Percentiles rank a stretch among this genome's conserved stretches.
Conservation (phyloP, 2,888 invertebrate species). For the Drosophila leonis region DNA sequence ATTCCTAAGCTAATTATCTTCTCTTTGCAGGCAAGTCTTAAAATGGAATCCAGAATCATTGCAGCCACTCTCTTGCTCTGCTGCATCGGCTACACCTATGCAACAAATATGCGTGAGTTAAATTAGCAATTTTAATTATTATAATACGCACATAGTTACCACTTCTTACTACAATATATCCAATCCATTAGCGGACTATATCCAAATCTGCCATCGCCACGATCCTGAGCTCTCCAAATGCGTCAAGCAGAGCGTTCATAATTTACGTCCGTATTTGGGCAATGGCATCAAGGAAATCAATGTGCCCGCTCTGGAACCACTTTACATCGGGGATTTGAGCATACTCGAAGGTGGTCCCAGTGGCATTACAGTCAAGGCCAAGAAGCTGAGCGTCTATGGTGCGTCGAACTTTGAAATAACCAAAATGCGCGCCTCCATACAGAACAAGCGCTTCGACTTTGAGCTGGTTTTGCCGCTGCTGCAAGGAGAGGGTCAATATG, state of each 20-base stretch:
- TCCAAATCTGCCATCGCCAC: constrained; percentile 89
- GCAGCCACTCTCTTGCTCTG: constrained; percentile 46
- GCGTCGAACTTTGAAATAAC: constrained; percentile 88
- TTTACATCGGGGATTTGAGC: constrained; percentile 89
- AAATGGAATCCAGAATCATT: constrained; percentile 62
- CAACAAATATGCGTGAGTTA: constrained; percentile 76
- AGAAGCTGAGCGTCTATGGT: constrained; percentile 88
- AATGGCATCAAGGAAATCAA: constrained; percentile 89
- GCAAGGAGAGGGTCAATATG: constrained; percentile 88
- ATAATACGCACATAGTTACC: neutral
- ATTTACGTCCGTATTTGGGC: constrained; percentile 87
- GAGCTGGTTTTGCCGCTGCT: constrained; percentile 88
- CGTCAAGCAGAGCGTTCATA: constrained; percentile 88
- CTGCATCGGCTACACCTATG: constrained; percentile 47
- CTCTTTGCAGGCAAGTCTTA: constrained; percentile 36
- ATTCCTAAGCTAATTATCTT: constrained; percentile 2
- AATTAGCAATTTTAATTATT: no score
- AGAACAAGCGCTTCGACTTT: constrained; percentile 86
- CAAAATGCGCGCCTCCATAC: constrained; percentile 85
- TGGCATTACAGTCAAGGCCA: constrained; percentile 84
- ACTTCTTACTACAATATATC: neutral
- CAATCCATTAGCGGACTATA: constrained; percentile 87
- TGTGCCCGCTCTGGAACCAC: constrained; percentile 90
- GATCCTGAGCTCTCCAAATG: constrained; percentile 88
- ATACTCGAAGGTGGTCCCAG: constrained; percentile 87